Conservation (phyloP, 2,113 vertebrate species). For the Potamarius usumacintae region DNA sequence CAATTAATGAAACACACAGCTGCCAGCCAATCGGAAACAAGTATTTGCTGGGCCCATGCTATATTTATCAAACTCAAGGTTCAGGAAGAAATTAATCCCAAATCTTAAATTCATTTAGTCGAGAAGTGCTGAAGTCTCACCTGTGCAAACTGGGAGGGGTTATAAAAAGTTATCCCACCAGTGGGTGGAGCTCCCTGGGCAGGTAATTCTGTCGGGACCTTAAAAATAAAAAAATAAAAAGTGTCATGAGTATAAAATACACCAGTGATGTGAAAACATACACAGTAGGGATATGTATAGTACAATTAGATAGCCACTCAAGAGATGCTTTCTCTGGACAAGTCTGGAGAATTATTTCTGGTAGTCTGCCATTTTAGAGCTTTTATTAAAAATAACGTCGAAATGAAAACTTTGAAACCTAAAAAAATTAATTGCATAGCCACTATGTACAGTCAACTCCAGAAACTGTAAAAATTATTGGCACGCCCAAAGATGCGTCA, state of each 20-base stretch:
- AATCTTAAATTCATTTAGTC: not conserved
- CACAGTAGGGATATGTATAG: not conserved
- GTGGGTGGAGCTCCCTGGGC: constrained; percentile 63
- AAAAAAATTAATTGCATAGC: not conserved
- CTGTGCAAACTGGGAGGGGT: constrained; percentile 87
- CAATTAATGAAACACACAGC: not conserved
- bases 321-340: not conserved
- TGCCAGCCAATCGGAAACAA: not conserved
- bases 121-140: constrained; percentile 64
- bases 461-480: not conserved
- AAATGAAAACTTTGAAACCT: not conserved
- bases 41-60: not conserved
- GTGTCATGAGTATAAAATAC: constrained; percentile 34
- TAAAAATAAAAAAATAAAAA: constrained; percentile 48
- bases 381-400: not conserved
- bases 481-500: not conserved
- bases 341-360: not conserved
- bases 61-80: not conserved
- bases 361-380: not conserved
- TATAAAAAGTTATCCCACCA: constrained; percentile 84
- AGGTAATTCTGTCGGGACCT: constrained; percentile 55
- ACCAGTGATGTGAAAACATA: not conserved
- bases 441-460: not conserved
- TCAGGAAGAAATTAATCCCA: not conserved
- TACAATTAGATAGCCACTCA: constrained; percentile 1